Evolutionary conservation across 2,113 vertebrate species (phyloP).

Genomic region (Myodes glareolus): DNA sequence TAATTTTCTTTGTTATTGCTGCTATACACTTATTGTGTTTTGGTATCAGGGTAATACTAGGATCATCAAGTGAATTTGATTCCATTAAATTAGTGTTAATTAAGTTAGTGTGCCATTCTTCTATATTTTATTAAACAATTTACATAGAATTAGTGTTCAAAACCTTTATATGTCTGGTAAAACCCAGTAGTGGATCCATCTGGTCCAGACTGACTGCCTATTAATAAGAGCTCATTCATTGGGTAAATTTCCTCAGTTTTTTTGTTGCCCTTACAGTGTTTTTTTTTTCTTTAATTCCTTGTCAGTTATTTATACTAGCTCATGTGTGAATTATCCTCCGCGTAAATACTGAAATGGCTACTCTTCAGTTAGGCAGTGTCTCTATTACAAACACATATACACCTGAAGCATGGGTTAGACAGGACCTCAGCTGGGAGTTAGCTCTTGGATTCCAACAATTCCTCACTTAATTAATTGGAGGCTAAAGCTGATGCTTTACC

Average conservation of each 20-base stretch:
- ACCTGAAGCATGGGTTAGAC: background rate
- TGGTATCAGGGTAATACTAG: background rate
- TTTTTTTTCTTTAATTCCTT: background rate
- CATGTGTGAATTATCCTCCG: background rate
- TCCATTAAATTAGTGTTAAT: too few species aligned
- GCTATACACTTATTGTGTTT: background rate
- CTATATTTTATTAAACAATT: background rate
- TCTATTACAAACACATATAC: background rate
- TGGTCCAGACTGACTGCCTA: background rate
- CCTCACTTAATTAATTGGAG: background rate
- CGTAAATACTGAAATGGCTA: background rate
- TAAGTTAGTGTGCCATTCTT: background rate
- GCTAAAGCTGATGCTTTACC: background rate
- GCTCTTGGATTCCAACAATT: background rate
- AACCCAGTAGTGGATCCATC: background rate
- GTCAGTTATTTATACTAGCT: background rate
- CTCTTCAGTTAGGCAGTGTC: background rate
- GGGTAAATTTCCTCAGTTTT: background rate
- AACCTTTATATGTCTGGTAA: background rate
- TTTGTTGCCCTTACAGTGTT: background rate
- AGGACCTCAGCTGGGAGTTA: background rate
- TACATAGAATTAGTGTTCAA: background rate
- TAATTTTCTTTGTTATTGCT: background rate
- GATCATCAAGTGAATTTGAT: background rate
- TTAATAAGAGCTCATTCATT: background rate